Percentiles rank a stretch among this genome's conserved stretches.
phyloP scores from a whole-genome alignment of 1,140 invertebrate species.

The Zaprionus nigranus region DNA sequence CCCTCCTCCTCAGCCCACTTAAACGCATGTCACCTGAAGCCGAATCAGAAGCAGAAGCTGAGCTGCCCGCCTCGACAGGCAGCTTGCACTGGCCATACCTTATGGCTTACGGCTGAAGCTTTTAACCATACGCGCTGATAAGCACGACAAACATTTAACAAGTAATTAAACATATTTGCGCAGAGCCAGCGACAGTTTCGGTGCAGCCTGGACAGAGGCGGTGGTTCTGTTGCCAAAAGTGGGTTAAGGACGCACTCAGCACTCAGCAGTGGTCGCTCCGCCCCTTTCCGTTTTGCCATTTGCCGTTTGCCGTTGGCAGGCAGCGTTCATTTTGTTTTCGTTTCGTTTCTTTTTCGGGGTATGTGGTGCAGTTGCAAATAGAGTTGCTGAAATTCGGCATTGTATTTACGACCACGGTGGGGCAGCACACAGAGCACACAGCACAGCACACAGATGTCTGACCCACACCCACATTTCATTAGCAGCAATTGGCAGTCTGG shows the following conservation, averaged over 20 bases:
- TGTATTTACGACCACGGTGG: slow-evolving; percentile 44
- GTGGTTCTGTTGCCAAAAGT: slow-evolving; percentile 45
- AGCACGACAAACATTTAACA: slow-evolving; percentile 79
- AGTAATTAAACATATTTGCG: slow-evolving; percentile 77
- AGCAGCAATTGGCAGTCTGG: slow-evolving; percentile 1
- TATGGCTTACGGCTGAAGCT: slow-evolving; percentile 54
- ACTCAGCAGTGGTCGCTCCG: slow-evolving; percentile 63
- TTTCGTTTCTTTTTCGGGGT: slow-evolving; percentile 58
- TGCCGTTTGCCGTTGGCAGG: slow-evolving; percentile 55
- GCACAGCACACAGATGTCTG: slow-evolving; percentile 59
- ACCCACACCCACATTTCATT: slow-evolving; percentile 62
- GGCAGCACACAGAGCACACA: slow-evolving; percentile 33
- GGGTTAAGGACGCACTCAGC: slow-evolving; percentile 71
- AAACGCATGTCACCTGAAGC: slow-evolving; percentile 54
- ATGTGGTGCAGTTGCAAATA: slow-evolving; percentile 69
- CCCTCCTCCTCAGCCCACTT: slow-evolving; percentile 5
- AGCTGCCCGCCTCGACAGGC: slow-evolving; percentile 2
- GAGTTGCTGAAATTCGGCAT: slow-evolving; percentile 82
- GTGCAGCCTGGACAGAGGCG: slow-evolving; percentile 32
- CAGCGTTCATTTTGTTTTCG: slow-evolving; percentile 63
- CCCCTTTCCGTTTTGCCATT: slow-evolving; percentile 37
- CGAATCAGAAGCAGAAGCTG: not conserved
- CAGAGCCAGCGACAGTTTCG: slow-evolving; percentile 30
- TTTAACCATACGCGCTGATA: slow-evolving; percentile 67
- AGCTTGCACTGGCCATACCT: slow-evolving; percentile 13